Evolutionary conservation across 2,113 vertebrate genomes (phyloP).

Genomic region (Aphyosemion australe): DNA sequence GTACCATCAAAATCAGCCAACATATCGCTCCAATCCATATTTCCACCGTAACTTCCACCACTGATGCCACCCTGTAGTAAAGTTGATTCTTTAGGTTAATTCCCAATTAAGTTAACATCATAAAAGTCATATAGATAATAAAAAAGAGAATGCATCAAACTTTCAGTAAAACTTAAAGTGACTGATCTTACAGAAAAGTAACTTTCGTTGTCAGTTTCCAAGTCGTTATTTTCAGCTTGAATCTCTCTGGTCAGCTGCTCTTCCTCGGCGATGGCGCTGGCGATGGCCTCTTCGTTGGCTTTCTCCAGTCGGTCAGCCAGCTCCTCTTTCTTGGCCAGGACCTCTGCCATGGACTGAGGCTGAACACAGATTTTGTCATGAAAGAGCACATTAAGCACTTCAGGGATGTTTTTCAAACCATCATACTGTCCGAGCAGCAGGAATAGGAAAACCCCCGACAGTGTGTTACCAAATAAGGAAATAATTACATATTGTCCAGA

Average conservation of each 20-base stretch:
- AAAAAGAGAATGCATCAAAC: neutral
- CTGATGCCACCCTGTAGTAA: slow-evolving; percentile 83
- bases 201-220: slow-evolving; percentile 93
- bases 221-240: slow-evolving; percentile 92
- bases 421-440: slow-evolving; percentile 1
- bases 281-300: slow-evolving; percentile 98
- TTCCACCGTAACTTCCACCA: slow-evolving; percentile 85
- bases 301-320: slow-evolving; percentile 94
- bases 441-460: neutral
- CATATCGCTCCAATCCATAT: slow-evolving; percentile 95
- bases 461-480: too few species aligned
- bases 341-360: slow-evolving; percentile 95
- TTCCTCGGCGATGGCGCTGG: slow-evolving; percentile 97
- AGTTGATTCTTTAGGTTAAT: neutral
- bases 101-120: too few species aligned
- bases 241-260: slow-evolving; percentile 97
- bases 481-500: too few species aligned
- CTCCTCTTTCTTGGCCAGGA: slow-evolving; percentile 97
- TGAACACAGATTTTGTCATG: slow-evolving; percentile 57
- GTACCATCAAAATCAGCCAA: slow-evolving; percentile 97
- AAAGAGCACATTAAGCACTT: slow-evolving; percentile 29
- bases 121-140: too few species aligned
- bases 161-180: neutral
- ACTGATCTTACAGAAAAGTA: slow-evolving; percentile 89
- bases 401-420: slow-evolving; percentile 20